Evolutionary conservation across 1,140 invertebrate genomes (phyloP).

Genomic region (Melipona quadrifasciata): DNA sequence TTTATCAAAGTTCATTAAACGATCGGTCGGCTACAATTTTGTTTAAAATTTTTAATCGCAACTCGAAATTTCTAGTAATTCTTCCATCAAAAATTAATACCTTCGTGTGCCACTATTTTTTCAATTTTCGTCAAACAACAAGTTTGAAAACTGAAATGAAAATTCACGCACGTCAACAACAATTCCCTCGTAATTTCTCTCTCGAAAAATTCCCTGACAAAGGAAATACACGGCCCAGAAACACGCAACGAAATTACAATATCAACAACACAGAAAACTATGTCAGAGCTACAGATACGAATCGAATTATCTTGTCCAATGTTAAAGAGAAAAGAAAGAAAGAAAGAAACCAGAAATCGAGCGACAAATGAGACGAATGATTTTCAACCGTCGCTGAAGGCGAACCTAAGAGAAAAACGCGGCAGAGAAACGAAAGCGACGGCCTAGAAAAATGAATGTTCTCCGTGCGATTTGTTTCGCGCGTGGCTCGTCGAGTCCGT

Average conservation of each 20-base stretch:
- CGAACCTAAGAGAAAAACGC: neutral
- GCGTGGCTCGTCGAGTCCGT: neutral
- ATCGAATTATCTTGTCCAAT: too few relatives aligned
- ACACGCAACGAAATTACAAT: neutral
- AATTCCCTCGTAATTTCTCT: too few relatives aligned
- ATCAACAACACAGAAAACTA: too few relatives aligned
- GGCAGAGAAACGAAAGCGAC: neutral
- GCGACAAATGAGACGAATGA: neutral
- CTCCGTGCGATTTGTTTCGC: constrained; percentile 29
- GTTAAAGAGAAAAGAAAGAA: too few relatives aligned
- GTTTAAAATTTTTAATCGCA: too few relatives aligned
- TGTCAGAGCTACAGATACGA: too few relatives aligned
- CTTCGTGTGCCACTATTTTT: neutral
- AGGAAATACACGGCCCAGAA: neutral
- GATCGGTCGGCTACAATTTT: too few relatives aligned
- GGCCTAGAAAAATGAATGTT: constrained; percentile 34
- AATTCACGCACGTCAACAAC: neutral
- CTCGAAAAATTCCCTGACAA: neutral
- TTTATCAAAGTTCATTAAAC: too few relatives aligned
- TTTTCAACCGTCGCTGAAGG: neutral
- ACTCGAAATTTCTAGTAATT: too few relatives aligned
- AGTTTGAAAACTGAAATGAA: neutral
- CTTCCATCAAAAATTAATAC: too few relatives aligned
- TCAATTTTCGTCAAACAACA: neutral
- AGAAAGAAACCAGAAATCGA: neutral